Conservation (phyloP, 92 coral and sea anemone species). For the Palythoa heliodiscus region DNA sequence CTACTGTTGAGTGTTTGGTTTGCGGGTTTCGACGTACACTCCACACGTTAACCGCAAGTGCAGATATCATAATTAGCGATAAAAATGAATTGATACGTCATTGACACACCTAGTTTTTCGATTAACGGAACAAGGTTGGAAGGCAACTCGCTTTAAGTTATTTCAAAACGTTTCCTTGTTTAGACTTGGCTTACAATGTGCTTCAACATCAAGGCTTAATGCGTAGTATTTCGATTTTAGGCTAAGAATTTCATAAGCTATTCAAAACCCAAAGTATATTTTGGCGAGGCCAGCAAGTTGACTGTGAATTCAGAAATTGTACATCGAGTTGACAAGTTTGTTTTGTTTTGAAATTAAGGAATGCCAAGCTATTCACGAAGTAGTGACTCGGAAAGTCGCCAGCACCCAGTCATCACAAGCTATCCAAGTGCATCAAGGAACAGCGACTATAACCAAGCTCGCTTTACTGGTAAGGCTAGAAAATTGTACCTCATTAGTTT, state of each 20-base stretch:
- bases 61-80: slow-evolving; percentile 23
- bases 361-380: slow-evolving; percentile 39
- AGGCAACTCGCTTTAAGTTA: not conserved
- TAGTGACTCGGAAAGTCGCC: slow-evolving; percentile 43
- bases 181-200: not conserved
- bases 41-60: not conserved
- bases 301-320: not conserved
- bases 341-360: not conserved
- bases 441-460: slow-evolving; percentile 65
- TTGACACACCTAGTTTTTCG: slow-evolving; percentile 2
- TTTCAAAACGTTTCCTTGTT: not conserved
- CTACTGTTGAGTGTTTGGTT: not conserved
- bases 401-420: slow-evolving; percentile 80
- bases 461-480: slow-evolving; percentile 56
- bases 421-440: slow-evolving; percentile 73
- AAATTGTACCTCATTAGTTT: not conserved
- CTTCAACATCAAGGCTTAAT: not conserved
- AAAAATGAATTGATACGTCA: slow-evolving; percentile 25
- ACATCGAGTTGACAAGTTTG: not conserved
- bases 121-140: not conserved
- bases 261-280: not conserved
- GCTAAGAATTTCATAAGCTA: not conserved
- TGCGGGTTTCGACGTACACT: slow-evolving; percentile 6
- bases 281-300: not conserved
- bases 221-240: not conserved